Evolutionary conservation across 2,888 invertebrate species (phyloP).

Genomic region (Hypena proboscidalis): DNA sequence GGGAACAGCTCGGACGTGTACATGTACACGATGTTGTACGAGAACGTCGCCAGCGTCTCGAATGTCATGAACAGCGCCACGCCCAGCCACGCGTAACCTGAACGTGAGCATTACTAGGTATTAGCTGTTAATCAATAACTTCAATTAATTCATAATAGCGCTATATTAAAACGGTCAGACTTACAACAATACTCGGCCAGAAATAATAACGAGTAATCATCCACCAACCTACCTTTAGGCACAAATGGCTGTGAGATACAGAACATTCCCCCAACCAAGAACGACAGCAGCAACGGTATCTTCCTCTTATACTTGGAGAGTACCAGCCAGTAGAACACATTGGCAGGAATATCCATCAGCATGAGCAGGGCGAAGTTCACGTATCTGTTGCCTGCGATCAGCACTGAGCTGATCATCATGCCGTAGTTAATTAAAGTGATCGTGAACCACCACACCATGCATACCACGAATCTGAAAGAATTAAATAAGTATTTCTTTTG

Average conservation of each 20-base stretch:
- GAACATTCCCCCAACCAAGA: constrained; percentile 71
- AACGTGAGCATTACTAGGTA: too few relatives aligned
- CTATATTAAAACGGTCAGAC: too few relatives aligned
- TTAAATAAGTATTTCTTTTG: background rate
- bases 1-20: constrained; percentile 91
- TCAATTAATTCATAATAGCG: too few relatives aligned
- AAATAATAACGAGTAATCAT: background rate
- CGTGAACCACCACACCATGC: constrained; percentile 80
- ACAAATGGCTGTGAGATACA: constrained; percentile 75
- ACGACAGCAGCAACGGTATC: constrained; percentile 65
- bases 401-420: constrained; percentile 80
- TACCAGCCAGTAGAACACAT: constrained; percentile 75
- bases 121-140: too few relatives aligned
- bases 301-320: constrained; percentile 71
- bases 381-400: constrained; percentile 77
- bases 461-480: constrained; percentile 59
- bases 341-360: constrained; percentile 78
- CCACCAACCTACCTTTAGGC: constrained; percentile 58
- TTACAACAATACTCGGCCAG: too few relatives aligned
- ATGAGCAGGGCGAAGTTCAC: constrained; percentile 75
- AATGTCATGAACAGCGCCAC: constrained; percentile 85
- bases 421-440: constrained; percentile 80
- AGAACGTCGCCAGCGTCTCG: constrained; percentile 88
- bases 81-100: constrained; percentile 72
- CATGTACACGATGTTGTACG: constrained; percentile 88